Conservation (phyloP, 2,797 vertebrate species). For the Smutsia temminckii region DNA sequence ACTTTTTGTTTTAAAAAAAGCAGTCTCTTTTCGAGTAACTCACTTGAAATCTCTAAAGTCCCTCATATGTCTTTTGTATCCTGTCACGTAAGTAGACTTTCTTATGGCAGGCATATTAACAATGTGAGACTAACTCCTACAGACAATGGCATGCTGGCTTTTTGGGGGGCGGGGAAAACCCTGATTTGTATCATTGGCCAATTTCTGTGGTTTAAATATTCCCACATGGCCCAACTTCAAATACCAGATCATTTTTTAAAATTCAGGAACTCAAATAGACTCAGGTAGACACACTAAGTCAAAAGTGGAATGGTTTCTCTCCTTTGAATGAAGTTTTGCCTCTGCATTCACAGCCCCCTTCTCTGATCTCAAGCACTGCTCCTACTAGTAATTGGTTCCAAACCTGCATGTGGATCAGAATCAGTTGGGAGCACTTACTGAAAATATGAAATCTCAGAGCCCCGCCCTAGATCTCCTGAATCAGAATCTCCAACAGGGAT, state of each 20-base stretch:
- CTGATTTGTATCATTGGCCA: not conserved
- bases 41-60: not conserved
- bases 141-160: not conserved
- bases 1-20: not conserved
- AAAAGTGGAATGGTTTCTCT: not conserved
- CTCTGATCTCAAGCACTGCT: not conserved
- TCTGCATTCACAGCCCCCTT: not conserved
- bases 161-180: not conserved
- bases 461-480: not conserved
- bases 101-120: not conserved
- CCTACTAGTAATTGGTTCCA: not conserved
- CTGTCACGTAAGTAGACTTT: not conserved
- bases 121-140: not conserved
- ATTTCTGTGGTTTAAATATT: not conserved
- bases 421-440: not conserved
- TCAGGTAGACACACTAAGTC: not conserved
- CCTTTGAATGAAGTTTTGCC: not conserved
- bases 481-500: not conserved
- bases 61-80: not conserved
- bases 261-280: not conserved
- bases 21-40: not conserved
- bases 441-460: not conserved
- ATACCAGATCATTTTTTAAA: not conserved
- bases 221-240: not conserved
- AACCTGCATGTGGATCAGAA: not conserved